Evolutionary conservation across 1,140 invertebrate species (phyloP).

Genomic region (Pachyrhynchus sulphureomaculatus): DNA sequence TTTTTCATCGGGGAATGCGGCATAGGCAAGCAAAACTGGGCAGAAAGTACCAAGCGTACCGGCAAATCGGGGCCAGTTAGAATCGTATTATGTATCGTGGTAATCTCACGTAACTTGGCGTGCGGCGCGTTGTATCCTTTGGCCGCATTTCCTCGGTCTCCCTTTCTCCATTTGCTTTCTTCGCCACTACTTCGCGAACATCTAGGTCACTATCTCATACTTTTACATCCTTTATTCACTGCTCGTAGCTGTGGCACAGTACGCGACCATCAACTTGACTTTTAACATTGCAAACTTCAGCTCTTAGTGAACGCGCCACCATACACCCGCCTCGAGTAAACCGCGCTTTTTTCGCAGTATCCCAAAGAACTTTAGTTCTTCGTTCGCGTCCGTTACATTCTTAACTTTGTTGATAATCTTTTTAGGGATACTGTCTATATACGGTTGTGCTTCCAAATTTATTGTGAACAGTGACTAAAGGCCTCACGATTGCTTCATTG

Average conservation of each 20-base stretch:
- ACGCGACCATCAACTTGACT: constrained; percentile 25
- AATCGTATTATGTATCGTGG: constrained; percentile 47
- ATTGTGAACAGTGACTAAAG: constrained; percentile 31
- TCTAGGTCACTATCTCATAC: constrained; percentile 52
- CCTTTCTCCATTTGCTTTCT: constrained; percentile 52
- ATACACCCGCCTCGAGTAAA: background rate
- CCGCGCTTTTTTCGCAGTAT: background rate
- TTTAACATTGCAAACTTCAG: constrained; percentile 34
- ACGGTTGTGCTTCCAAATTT: constrained; percentile 3
- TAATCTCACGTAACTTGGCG: constrained; percentile 51
- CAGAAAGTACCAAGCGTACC: constrained; percentile 26
- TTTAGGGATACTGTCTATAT: background rate
- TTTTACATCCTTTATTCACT: constrained; percentile 46
- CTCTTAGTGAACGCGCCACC: constrained; percentile 17
- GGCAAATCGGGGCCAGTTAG: constrained; percentile 26
- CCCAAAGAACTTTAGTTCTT: constrained; percentile 16
- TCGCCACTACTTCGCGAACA: constrained; percentile 49
- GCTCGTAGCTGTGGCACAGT: constrained; percentile 32
- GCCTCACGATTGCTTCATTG: constrained; percentile 43
- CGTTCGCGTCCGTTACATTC: constrained; percentile 5
- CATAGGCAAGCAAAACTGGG: constrained; percentile 7
- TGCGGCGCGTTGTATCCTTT: constrained; percentile 44
- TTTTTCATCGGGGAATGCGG: constrained; percentile 23
- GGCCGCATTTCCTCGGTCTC: constrained; percentile 51
- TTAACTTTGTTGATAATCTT: background rate